These are phyloP conservation scores for Oryctolagus cuniculus DNA, from an alignment of 2,113 vertebrate species.

Conservation along the genomic window mOryCun1.1 NC_091436.1:47897001-47897500, in stretches of 20 bases:
- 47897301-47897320: slow-evolving; percentile 46
- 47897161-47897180: slow-evolving; percentile 42
- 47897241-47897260: slow-evolving; percentile 20
- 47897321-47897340: slow-evolving; percentile 45
- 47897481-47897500: slow-evolving; percentile 63
- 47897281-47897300: not conserved
- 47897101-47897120: not conserved
- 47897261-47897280: slow-evolving; percentile 22
- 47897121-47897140: not conserved
- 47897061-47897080: too few relatives aligned
- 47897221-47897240: slow-evolving; percentile 10
- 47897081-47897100: too few relatives aligned
- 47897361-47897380: slow-evolving; percentile 19
- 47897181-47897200: slow-evolving; percentile 36
- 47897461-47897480: slow-evolving; percentile 68
- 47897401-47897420: slow-evolving; percentile 44
- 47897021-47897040: too few relatives aligned
- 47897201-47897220: slow-evolving; percentile 5
- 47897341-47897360: not conserved
- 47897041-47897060: too few relatives aligned
- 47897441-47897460: slow-evolving; percentile 69
- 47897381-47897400: slow-evolving; percentile 59
- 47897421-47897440: slow-evolving; percentile 48
- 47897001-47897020: too few relatives aligned
- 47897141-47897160: not conserved